Evolutionary conservation across 2,888 invertebrate genomes (phyloP).

Genomic region (Leptinotarsa rubiginosa): DNA sequence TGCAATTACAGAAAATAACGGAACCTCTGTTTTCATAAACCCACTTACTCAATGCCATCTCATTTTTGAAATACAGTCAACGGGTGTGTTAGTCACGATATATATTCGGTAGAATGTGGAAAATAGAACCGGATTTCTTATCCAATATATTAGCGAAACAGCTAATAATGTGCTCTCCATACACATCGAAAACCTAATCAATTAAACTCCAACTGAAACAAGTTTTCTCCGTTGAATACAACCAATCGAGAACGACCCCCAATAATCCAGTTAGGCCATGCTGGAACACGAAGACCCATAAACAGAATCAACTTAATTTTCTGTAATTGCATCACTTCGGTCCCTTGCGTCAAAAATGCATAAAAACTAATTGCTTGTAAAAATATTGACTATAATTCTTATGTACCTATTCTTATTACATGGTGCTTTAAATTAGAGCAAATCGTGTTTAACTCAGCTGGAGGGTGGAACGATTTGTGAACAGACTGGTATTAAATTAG

Average conservation of each 20-base stretch:
- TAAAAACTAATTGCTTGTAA: slow-evolving; percentile 46
- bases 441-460: slow-evolving; percentile 10
- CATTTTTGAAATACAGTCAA: too few species aligned
- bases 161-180: not conserved
- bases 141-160: not conserved
- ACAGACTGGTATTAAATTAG: slow-evolving; percentile 9
- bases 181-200: not conserved
- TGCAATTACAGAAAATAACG: too few species aligned
- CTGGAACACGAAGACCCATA: slow-evolving; percentile 48
- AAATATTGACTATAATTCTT: slow-evolving; percentile 43
- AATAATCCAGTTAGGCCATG: slow-evolving; percentile 48
- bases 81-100: too few species aligned
- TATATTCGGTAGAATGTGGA: too few species aligned
- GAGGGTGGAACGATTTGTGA: not conserved
- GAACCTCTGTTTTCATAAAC: too few species aligned
- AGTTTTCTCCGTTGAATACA: not conserved
- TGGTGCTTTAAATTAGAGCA: slow-evolving; percentile 27
- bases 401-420: slow-evolving; percentile 27
- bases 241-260: slow-evolving; percentile 15
- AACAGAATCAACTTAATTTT: slow-evolving; percentile 48
- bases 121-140: too few species aligned
- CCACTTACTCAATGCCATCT: too few species aligned
- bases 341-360: slow-evolving; percentile 30
- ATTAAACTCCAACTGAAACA: not conserved
- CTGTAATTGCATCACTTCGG: slow-evolving; percentile 47